Evolutionary conservation across 2,888 invertebrate species (phyloP).

Genomic region (Pollenia labialis): DNA sequence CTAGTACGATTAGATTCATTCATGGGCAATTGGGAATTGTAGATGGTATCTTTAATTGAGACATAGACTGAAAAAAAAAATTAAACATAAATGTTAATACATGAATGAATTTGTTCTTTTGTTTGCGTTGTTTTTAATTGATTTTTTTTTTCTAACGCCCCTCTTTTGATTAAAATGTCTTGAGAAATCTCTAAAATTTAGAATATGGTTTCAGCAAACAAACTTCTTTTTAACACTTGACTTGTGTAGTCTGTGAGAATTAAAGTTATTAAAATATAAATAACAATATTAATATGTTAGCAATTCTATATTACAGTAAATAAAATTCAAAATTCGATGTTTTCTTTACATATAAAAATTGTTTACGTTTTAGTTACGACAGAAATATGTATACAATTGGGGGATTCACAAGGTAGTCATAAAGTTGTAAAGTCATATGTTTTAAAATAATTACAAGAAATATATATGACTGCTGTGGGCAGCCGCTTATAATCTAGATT

Average conservation of each 20-base stretch:
- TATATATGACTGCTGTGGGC: too few species aligned
- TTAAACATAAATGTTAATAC: neutral
- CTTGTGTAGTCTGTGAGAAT: neutral
- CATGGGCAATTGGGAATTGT: constrained; percentile 5
- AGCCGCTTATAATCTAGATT: too few species aligned
- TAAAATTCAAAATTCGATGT: too few species aligned
- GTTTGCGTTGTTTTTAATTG: constrained; percentile 55
- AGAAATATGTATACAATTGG: too few species aligned
- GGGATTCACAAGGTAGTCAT: too few species aligned
- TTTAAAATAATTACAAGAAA: too few species aligned
- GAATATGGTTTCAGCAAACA: neutral
- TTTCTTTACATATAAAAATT: too few species aligned
- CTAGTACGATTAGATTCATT: constrained; percentile 16
- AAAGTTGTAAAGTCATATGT: too few species aligned
- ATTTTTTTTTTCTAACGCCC: constrained; percentile 56
- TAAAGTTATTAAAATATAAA: too few species aligned
- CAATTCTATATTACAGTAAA: too few species aligned
- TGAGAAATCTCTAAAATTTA: constrained; percentile 57
- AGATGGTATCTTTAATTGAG: constrained; percentile 59
- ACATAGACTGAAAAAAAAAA: constrained; percentile 41
- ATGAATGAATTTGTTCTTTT: neutral
- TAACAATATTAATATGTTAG: too few species aligned
- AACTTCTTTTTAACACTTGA: neutral
- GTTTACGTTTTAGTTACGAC: too few species aligned
- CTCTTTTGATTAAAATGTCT: constrained; percentile 65